A percentile compares a stretch with the other conserved stretches of the same genome.
These are phyloP conservation scores for Phaethon lepturus DNA, from an alignment of 2,113 vertebrate species.

Conservation along the genomic window DNA sequence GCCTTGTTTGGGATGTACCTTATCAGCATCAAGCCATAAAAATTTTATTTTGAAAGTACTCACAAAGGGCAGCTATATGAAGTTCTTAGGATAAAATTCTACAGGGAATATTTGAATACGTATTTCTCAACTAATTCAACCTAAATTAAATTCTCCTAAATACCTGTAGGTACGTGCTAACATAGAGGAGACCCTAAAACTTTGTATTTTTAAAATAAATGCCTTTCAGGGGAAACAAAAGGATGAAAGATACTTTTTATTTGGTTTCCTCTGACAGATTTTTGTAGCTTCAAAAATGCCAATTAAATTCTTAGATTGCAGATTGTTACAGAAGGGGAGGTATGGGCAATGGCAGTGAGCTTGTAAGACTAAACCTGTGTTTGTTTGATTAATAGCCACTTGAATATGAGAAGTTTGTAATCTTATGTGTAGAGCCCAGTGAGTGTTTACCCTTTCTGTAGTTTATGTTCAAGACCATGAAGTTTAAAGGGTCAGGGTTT, in stretches of 20 bases:
- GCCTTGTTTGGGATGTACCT: neutral
- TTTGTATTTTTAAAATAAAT: neutral
- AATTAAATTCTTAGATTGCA: neutral
- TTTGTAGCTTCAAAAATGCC: neutral
- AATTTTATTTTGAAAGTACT: neutral
- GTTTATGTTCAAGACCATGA: neutral
- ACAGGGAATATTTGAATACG: neutral
- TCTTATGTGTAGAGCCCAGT: neutral
- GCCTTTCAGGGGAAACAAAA: neutral
- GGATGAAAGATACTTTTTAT: neutral
- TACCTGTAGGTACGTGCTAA: neutral
- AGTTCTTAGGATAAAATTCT: neutral
- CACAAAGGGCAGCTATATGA: neutral
- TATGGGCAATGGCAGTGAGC: neutral
- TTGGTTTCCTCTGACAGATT: neutral
- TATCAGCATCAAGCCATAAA: neutral
- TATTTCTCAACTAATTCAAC: neutral
- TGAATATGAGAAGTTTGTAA: neutral
- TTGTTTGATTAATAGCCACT: neutral
- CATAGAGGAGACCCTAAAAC: neutral
- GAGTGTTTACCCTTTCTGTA: neutral
- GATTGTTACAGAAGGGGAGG: neutral
- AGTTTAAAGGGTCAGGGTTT: neutral
- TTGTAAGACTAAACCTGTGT: neutral
- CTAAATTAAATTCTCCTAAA: neutral